These are phyloP conservation scores for Xiphophorus hellerii DNA, from an alignment of 2,113 vertebrate species.

Conservation along the genomic window DNA sequence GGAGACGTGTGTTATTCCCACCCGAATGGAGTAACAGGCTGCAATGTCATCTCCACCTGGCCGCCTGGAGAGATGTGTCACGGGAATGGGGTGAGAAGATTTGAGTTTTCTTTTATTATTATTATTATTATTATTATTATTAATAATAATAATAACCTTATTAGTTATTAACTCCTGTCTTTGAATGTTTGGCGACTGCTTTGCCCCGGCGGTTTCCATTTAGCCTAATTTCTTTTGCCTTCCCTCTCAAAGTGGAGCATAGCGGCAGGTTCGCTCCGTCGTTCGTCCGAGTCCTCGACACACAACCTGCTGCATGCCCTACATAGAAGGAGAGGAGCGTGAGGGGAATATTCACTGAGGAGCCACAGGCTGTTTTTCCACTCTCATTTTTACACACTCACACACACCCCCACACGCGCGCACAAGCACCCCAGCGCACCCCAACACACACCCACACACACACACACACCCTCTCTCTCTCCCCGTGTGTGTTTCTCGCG, in stretches of 20 bases:
- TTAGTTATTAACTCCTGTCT: conserved; percentile 5
- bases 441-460: not conserved
- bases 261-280: conserved; percentile 34
- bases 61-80: conserved; percentile 88
- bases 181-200: conserved; percentile 13
- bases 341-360: conserved; percentile 73
- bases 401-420: not conserved
- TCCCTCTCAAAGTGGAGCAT: conserved; percentile 62
- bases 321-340: conserved; percentile 70
- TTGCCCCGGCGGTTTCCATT: conserved; percentile 18
- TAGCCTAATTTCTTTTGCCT: conserved; percentile 22
- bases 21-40: conserved; percentile 80
- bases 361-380: conserved; percentile 74
- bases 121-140: not conserved
- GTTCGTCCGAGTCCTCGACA: conserved; percentile 60
- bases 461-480: too few relatives aligned
- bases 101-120: not conserved
- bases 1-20: conserved; percentile 62
- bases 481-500: not conserved
- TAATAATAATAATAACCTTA: not conserved
- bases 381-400: not conserved
- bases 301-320: conserved; percentile 82
- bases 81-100: conserved; percentile 86
- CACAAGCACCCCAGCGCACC: too few relatives aligned
- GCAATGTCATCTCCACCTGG: conserved; percentile 80